Base-by-base conservation (phyloP, 2,797 vertebrate species). In the Crocodylus rhombifer region DNA sequence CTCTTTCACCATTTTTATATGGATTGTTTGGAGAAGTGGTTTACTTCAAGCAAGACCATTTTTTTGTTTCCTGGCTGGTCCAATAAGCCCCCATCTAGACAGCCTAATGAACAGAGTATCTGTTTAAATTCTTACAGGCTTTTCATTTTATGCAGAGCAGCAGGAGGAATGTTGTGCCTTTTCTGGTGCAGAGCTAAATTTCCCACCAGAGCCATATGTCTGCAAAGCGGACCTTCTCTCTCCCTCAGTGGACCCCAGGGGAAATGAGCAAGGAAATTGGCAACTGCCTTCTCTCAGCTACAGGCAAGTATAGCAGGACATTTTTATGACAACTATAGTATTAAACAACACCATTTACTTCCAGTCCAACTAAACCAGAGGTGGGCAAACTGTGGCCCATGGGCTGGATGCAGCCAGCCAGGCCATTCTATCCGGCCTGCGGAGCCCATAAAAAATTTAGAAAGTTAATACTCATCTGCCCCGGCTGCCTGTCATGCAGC, bases 121-220 rank as follows among this genome's bases (percentile, higher is more conserved):
- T 92, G 74, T 93, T 93, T 96, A 96, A 95, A 91, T 96, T 96
- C 91, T 95, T 93, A 89, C n/a, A 88, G 56, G 86, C 78, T 93
- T 96, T 96, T 88, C 89, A 73, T 96, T 96, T 94, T 87, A 84
- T 87, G 33, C 91, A 93, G 84, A 95, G 80, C 88, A 96, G 87
- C 91, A 93, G 90, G 63, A 93, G 25, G 90, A 92, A 79, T 77
- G 91, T 75, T 95, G 90, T 89, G 36, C 84, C 76, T 96, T 97
- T 96, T 95, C 82, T 95, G 82, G 92, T 90, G 57, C 85, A 96
- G 95, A 89, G 87, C 71, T 95, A 89, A 89, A 87, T 97, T 94
- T 94, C 82, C 86, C 89, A 85, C 80, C 90, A 92, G 55, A 86
- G 71, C 71, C 65, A 69, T 95, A 57, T 92, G 88, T 93, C 91